Evolutionary conservation across 2,888 invertebrate species (phyloP), one percentile per base, ranked within the genome.

Genomic region (Ichneumon xanthorius): DNA sequence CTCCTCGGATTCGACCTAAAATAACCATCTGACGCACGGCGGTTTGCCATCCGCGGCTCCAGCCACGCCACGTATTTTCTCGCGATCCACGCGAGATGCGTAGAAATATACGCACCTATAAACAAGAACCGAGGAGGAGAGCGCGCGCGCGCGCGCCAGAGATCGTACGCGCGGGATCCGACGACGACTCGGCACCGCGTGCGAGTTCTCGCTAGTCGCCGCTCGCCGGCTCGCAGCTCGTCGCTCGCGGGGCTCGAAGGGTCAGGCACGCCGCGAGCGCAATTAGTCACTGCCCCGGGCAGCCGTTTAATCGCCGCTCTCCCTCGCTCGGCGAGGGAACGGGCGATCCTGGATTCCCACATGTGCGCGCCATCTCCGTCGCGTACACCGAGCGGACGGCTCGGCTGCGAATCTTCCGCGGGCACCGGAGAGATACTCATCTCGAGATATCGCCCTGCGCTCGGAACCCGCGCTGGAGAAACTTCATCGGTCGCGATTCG

Each of bases 21-120:
- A 93, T 93, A 93, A 90, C 92, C 30, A 88, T 85, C 89, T 93
- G 93, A 93, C 93, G 92, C 93, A 92, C 89, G 89, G 90, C 80
- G 77, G 40, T 11, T 86, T 30, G 89, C 87, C 81, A 7, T 88
- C 80, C 87, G 87, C 86, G 45, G 45, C 16, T 48, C 45, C 45
- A 48, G 45, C 45, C 16, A 82, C 82, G 83, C 86, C 89, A 19
- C 68, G 50, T 75, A 75, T 75, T 72, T 76, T 68, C 68, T 75
- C 72, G 80, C 68, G 76, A 76, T 22, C 55, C 84, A 75, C 73
- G 58, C 70, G 80, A 84, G 81, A 87, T 73, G 84, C 82, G 87
- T 85, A 77, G 73, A 87, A 84, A 80, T 80, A 86, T 83, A 85
- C 84, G 84, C 83, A 87, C 85, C 86, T 86, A 88, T 85, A 87